Conservation (phyloP, 2,888 invertebrate species). For the Eurytoma californica region DNA sequence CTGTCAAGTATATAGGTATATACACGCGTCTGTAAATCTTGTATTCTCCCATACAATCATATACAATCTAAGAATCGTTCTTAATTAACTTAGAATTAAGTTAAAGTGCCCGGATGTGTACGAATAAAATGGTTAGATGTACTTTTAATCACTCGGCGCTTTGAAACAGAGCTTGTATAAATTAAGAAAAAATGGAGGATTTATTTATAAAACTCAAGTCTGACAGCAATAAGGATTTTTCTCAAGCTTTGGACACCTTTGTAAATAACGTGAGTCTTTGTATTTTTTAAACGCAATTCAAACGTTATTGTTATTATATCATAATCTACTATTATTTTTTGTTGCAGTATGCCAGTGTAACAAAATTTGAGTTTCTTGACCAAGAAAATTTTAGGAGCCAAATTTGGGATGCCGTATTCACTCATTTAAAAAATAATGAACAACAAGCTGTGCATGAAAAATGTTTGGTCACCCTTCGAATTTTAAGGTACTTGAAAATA, state of each 20-base stretch:
- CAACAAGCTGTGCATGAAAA: constrained; percentile 76
- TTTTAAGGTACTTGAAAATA: constrained; percentile 78
- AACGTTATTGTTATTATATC: constrained; percentile 1
- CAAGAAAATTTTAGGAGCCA: constrained; percentile 77
- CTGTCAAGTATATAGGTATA: too few relatives aligned
- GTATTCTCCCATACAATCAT: too few relatives aligned
- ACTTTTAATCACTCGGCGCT: too few relatives aligned
- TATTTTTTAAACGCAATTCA: background rate
- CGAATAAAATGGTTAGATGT: too few relatives aligned
- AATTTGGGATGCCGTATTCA: constrained; percentile 80
- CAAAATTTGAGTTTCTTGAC: constrained; percentile 80
- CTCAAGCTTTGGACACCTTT: constrained; percentile 70
- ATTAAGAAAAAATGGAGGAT: constrained; percentile 56
- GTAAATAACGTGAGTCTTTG: constrained; percentile 72
- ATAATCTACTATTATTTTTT: constrained; percentile 35
- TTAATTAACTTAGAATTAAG: too few relatives aligned
- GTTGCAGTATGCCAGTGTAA: constrained; percentile 78
- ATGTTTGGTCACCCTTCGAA: constrained; percentile 80
- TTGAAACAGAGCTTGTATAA: too few relatives aligned
- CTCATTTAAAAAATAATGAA: constrained; percentile 77
- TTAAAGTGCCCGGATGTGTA: too few relatives aligned
- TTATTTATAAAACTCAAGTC: constrained; percentile 63
- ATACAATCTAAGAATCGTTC: too few relatives aligned
- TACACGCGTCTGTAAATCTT: too few relatives aligned
- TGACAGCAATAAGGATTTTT: constrained; percentile 64